A percentile compares a stretch with the other conserved stretches of the same genome.
Evolutionary conservation across 2,113 vertebrate genomes (phyloP).

Genomic region (Fulmarus glacialis): DNA sequence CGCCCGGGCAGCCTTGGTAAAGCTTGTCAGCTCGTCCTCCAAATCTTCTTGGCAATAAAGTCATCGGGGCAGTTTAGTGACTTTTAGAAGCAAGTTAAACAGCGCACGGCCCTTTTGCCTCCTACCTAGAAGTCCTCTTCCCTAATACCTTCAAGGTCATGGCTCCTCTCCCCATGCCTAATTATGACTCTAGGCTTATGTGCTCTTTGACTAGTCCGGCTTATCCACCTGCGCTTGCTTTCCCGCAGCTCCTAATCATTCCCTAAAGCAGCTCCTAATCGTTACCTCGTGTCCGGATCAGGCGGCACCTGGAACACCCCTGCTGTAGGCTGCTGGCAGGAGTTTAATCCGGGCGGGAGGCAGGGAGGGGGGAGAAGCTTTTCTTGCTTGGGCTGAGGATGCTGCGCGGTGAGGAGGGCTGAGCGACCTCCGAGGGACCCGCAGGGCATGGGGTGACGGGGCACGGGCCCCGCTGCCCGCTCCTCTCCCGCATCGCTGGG

Average conservation of each 20-base stretch:
- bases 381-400: background rate
- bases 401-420: accelerated
- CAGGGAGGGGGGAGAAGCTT: background rate
- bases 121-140: background rate
- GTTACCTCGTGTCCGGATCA: accelerated
- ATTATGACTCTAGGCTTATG: background rate
- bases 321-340: background rate
- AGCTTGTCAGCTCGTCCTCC: background rate
- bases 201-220: background rate
- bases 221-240: background rate
- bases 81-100: background rate
- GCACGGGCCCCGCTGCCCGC: accelerated
- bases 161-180: background rate
- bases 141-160: background rate
- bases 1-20: background rate
- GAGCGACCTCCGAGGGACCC: accelerated
- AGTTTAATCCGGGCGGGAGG: background rate
- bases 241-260: background rate
- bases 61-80: background rate
- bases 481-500: background rate
- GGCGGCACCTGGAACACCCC: background rate
- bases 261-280: background rate
- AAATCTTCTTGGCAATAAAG: background rate
- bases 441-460: accelerated
- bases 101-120: background rate